Evolutionary conservation across 2,888 invertebrate genomes (phyloP), one percentile per base, ranked within the genome.

Genomic region (Meloe dianella): DNA sequence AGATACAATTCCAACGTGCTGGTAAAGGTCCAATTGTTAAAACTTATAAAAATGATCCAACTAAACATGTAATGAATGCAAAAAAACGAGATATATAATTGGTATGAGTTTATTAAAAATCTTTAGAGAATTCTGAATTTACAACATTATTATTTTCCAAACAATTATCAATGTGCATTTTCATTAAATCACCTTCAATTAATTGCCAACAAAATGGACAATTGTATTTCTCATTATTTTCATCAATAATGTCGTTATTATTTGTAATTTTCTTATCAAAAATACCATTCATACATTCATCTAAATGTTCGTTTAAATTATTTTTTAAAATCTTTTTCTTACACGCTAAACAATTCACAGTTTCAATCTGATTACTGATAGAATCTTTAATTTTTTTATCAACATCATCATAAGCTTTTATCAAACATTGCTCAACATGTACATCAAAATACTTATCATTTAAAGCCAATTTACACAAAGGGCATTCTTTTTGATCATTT

Each of bases 41-140:
- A 84, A 97, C 97, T 0, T 97, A 89, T 79, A 91, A 93, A 82
- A 91, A 89, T 81, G 92, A 97, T 83, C 96, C 97, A 1, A 91
- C 91, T 60, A 90, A 90, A 77, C 80, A 83, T 61, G 71, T 75
- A 47, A 77, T 89, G 29, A 83, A 87, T 82, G 86, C 88, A n/a
- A 89, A 89, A 81, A 83, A 87, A 74, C 86, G 86, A 79, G 54
- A 54, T 0, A 54, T 24, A 24, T 54, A 54, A 54, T 10, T 7
- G 38, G 38, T 38, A 41, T 35, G 35, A 12, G 14, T 35, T 54
- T 54, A 54, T 54, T 54, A 6, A 24, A 54, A 54, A 24, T 54
- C 24, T 54, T 22, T 24, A 24, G 24, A 54, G 12, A 54, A 54
- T 54, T 54, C 54, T 4, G 41, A 27, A 10, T 68, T 63, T 54